Percentiles rank a stretch among this genome's conserved stretches.
Conservation (phyloP, 2,888 invertebrate species). For the Acleris literana region DNA sequence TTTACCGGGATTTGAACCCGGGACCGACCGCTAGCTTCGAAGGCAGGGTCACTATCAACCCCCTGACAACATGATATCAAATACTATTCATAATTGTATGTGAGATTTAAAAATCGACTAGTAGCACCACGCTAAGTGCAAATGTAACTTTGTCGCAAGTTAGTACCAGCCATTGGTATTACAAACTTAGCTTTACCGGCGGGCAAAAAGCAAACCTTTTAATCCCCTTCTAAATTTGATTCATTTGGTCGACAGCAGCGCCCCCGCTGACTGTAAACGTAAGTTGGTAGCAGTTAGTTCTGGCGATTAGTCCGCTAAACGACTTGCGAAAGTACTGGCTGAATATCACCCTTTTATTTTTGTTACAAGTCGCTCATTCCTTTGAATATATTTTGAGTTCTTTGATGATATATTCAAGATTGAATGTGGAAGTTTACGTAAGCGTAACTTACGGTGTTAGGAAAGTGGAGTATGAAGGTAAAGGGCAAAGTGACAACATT, state of each 20-base stretch:
- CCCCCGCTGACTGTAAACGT: background rate
- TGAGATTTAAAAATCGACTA: too few species aligned
- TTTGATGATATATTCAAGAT: background rate
- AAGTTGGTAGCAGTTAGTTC: conserved; percentile 21
- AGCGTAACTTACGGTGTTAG: background rate
- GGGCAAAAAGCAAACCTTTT: background rate
- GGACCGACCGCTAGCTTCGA: too few species aligned
- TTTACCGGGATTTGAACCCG: too few species aligned
- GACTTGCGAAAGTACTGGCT: conserved; percentile 5
- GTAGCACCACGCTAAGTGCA: too few species aligned
- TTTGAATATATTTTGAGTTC: background rate
- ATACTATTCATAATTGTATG: too few species aligned
- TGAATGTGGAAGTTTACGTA: background rate
- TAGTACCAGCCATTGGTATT: background rate
- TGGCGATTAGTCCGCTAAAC: conserved; percentile 14
- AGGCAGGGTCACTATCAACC: too few species aligned
- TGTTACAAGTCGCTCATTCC: background rate
- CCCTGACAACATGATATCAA: too few species aligned
- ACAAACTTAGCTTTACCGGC: background rate
- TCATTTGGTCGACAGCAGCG: background rate
- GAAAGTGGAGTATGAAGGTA: background rate
- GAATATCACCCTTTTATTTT: background rate
- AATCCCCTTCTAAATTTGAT: background rate
- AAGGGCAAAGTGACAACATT: background rate
- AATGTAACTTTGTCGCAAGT: too few species aligned